These are phyloP conservation scores for Grantiella picta DNA, from an alignment of 2,113 vertebrate genomes.

Conservation along the genomic window DNA sequence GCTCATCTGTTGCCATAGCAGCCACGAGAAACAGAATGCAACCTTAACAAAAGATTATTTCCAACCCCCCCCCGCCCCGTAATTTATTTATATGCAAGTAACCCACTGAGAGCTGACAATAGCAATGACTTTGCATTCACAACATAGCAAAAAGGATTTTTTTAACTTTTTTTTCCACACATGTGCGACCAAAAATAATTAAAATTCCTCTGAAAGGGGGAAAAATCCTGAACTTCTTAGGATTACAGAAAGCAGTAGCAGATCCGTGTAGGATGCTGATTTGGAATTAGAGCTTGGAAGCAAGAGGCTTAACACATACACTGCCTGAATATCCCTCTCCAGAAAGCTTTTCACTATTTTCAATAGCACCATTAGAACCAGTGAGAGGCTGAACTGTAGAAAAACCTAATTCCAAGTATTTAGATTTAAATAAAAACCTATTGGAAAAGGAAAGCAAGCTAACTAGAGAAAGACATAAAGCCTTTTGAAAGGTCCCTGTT, in stretches of 20 bases:
- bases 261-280: conserved; percentile 12
- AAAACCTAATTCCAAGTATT: not conserved
- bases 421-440: not conserved
- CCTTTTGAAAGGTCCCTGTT: not conserved
- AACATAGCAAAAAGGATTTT: not conserved
- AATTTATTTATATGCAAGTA: conserved; percentile 53
- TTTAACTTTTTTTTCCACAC: not conserved
- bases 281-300: conserved; percentile 14
- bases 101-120: conserved; percentile 14
- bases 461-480: not conserved
- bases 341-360: not conserved
- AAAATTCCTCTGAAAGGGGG: not conserved
- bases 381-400: not conserved
- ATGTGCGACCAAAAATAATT: not conserved
- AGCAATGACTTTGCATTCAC: not conserved
- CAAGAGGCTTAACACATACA: not conserved
- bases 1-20: conserved; percentile 58
- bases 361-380: not conserved
- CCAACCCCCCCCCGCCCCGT: not conserved
- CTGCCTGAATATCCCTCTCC: not conserved
- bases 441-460: not conserved
- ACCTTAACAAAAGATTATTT: conserved; percentile 20
- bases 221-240: not conserved
- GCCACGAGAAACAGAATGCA: conserved; percentile 16
- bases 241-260: conserved; percentile 30